Conservation (phyloP, 53 echinoderm and acorn worm genomes). For the Paelopatides confundens region DNA sequence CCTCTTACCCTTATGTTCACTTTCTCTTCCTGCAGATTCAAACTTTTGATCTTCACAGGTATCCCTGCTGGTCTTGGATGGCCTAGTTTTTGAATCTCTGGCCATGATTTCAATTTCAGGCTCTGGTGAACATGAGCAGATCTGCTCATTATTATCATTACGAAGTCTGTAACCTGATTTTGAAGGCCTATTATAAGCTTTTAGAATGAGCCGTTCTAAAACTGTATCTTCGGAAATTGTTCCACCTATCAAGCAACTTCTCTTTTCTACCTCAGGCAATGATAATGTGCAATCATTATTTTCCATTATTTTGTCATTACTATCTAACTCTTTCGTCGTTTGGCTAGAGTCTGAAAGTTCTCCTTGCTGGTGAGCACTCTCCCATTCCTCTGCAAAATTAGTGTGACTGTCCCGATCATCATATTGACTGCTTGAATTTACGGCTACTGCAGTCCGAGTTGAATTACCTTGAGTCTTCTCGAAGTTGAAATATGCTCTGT, state of each 20-base stretch:
- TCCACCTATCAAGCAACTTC: constrained; percentile 3
- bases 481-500: constrained; percentile 44
- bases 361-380: background rate
- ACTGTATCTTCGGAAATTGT: constrained; percentile 30
- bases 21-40: background rate
- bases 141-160: background rate
- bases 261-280: background rate
- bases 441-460: background rate
- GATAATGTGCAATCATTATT: background rate
- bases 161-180: background rate
- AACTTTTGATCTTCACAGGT: background rate
- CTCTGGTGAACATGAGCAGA: constrained; percentile 25
- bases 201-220: constrained; percentile 31
- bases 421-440: background rate
- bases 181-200: constrained; percentile 37
- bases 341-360: background rate
- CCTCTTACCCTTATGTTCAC: background rate
- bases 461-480: constrained; percentile 28
- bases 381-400: background rate
- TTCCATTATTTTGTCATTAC: background rate
- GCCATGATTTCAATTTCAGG: constrained; percentile 29
- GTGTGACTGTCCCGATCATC: background rate
- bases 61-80: background rate
- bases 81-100: constrained; percentile 21
- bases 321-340: background rate